Percentiles rank a stretch among this genome's conserved stretches.
Evolutionary conservation across 2,888 invertebrate genomes (phyloP).

Genomic region (Diarsia brunnea): DNA sequence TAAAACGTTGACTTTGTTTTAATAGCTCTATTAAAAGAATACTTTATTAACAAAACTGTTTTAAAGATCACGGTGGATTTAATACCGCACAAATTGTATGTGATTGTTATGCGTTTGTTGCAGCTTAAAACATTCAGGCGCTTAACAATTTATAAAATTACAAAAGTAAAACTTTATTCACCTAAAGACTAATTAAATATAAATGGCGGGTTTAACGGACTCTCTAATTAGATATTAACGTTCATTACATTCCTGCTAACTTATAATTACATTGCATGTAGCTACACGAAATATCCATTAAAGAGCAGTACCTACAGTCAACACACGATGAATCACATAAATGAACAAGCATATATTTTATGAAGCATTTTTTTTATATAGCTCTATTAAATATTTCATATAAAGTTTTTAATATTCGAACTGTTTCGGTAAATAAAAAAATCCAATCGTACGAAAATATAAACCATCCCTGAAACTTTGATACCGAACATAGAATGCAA

Average conservation of each 20-base stretch:
- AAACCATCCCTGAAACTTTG: conserved; percentile 28
- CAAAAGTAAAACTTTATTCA: conserved; percentile 13
- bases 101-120: conserved; percentile 23
- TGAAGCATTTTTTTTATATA: not conserved
- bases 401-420: conserved; percentile 1
- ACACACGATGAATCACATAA: conserved; percentile 17
- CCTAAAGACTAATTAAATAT: conserved; percentile 26
- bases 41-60: not conserved
- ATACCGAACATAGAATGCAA: conserved; percentile 29
- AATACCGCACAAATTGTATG: not conserved
- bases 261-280: conserved; percentile 28
- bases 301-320: conserved; percentile 9
- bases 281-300: conserved; percentile 45
- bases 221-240: conserved; percentile 38
- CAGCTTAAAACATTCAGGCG: conserved; percentile 33
- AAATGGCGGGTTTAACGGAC: conserved; percentile 39
- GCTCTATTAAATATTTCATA: not conserved
- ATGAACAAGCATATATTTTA: conserved; percentile 3
- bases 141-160: conserved; percentile 11
- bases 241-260: conserved; percentile 36
- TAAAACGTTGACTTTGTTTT: not conserved
- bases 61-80: not conserved
- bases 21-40: not conserved
- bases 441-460: conserved; percentile 2
- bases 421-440: conserved; percentile 17